Percentiles rank a stretch among this genome's conserved stretches.
phyloP scores from a whole-genome alignment of 2,888 invertebrate species.

The Drosophila sordidula region DNA sequence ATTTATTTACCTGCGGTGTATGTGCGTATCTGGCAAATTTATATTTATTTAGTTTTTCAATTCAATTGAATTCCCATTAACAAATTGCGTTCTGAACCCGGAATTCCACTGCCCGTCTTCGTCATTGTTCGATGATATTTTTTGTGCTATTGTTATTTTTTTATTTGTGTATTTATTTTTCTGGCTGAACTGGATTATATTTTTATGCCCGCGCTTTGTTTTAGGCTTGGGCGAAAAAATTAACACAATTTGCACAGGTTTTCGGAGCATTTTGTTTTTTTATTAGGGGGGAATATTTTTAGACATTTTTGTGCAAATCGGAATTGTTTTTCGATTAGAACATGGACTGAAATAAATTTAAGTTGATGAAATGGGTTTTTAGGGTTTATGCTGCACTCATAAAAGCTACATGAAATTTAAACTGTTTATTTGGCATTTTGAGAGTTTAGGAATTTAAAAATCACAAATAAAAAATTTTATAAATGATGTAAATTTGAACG shows the following conservation, averaged over 20 bases:
- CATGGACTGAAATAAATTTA: background rate
- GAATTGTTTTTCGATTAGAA: constrained; percentile 9
- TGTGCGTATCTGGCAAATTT: constrained; percentile 27
- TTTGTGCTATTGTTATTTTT: background rate
- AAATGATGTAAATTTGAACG: too few relatives aligned
- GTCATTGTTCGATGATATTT: constrained; percentile 21
- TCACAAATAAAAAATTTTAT: background rate
- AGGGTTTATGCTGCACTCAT: background rate
- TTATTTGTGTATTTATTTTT: constrained; percentile 17
- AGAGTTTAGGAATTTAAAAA: background rate
- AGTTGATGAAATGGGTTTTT: background rate
- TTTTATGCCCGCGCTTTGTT: constrained; percentile 29
- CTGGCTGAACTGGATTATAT: constrained; percentile 13
- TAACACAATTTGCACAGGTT: constrained; percentile 30
- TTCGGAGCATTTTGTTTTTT: background rate
- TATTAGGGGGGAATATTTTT: constrained; percentile 10
- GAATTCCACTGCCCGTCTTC: constrained; percentile 12
- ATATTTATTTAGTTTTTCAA: constrained; percentile 70
- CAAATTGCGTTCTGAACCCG: constrained; percentile 59
- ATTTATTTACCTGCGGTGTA: constrained; percentile 33
- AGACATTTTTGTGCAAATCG: constrained; percentile 3
- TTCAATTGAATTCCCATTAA: constrained; percentile 78
- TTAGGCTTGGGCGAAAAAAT: constrained; percentile 11
- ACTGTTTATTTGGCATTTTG: background rate
- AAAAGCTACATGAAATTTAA: background rate